Conservation (phyloP, 2,113 vertebrate species). For the Beaufortia kweichowensis region DNA sequence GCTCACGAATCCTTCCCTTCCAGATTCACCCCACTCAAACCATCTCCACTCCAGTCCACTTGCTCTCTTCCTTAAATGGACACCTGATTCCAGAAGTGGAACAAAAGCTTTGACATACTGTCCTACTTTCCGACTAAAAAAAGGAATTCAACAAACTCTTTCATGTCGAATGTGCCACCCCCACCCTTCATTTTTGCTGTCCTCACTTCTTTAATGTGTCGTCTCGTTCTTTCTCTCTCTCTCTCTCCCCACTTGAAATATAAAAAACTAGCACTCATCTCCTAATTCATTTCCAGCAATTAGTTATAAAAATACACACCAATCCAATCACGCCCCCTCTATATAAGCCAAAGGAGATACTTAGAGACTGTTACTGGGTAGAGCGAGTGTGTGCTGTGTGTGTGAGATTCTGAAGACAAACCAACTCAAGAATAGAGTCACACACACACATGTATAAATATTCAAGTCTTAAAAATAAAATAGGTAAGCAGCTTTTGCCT, state of each 20-base stretch:
- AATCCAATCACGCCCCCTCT: constrained; percentile 72
- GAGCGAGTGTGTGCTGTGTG: constrained; percentile 48
- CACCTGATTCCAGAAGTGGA: constrained; percentile 39
- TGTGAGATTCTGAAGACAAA: constrained; percentile 2
- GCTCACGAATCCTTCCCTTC: constrained; percentile 5
- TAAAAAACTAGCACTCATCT: constrained; percentile 56
- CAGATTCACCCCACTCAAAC: constrained; percentile 19
- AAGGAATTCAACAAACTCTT: constrained; percentile 42
- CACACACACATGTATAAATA: neutral
- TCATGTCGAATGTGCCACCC: constrained; percentile 45
- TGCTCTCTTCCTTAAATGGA: constrained; percentile 53
- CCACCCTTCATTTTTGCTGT: constrained; percentile 23
- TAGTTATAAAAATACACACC: constrained; percentile 78
- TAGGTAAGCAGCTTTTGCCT: constrained; percentile 50
- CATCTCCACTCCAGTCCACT: constrained; percentile 17
- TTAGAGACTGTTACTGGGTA: constrained; percentile 72
- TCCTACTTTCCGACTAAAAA: constrained; percentile 60
- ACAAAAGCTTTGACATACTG: constrained; percentile 53
- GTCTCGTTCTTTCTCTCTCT: constrained; percentile 52
- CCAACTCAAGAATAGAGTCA: constrained; percentile 55
- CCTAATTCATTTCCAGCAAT: constrained; percentile 71
- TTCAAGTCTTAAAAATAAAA: constrained; percentile 52
- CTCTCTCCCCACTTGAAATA: constrained; percentile 61
- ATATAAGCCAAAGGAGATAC: constrained; percentile 58
- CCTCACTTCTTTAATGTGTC: constrained; percentile 30